phyloP scores from a whole-genome alignment of 2,888 invertebrate species.

The Cerceris ruficornis region DNA sequence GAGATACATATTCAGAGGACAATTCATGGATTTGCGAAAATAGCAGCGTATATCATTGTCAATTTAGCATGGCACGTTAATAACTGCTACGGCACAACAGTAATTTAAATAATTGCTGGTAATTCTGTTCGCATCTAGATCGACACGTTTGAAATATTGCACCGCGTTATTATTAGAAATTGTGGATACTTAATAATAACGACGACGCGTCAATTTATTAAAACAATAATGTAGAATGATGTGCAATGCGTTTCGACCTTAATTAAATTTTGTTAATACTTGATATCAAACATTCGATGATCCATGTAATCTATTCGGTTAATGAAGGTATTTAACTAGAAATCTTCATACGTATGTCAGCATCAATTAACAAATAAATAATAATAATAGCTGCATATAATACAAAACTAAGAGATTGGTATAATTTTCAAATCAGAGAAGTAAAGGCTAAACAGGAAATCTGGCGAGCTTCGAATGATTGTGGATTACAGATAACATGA shows the following conservation, averaged over 20 bases:
- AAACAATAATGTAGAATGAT: background rate
- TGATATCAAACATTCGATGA: background rate
- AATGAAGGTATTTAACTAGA: no score
- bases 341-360: no score
- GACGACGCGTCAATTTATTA: background rate
- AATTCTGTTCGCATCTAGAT: constrained; percentile 8
- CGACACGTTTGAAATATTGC: background rate
- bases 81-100: background rate
- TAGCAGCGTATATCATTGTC: background rate
- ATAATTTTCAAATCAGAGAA: no score
- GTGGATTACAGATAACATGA: no score
- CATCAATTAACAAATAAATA: no score
- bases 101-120: constrained; percentile 17
- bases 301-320: no score
- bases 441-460: no score
- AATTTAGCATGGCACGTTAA: background rate
- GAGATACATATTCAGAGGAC: background rate
- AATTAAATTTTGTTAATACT: background rate
- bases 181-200: constrained; percentile 5
- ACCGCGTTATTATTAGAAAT: constrained; percentile 1
- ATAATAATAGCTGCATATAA: no score
- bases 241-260: background rate
- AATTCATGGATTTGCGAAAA: background rate
- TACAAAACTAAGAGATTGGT: no score
- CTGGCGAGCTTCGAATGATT: no score